These are phyloP conservation scores for Atlantisia rogersi DNA, from an alignment of 2,113 vertebrate genomes.

Conservation along the genomic window DNA sequence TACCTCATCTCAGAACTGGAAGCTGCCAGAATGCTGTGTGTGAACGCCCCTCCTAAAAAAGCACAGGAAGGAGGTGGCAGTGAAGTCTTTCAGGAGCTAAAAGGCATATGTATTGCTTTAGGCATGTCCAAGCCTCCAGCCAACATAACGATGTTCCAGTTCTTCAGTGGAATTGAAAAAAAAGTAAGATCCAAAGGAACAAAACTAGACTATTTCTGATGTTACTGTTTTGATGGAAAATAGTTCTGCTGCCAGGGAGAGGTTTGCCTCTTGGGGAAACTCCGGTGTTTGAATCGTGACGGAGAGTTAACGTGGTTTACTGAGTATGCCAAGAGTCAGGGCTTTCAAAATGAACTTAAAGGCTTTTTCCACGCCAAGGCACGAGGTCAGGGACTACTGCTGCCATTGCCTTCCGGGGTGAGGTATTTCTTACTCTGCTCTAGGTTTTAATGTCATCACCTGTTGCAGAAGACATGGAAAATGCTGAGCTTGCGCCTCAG, in stretches of 20 bases:
- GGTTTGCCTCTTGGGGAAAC: not conserved
- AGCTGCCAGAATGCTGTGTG: slow-evolving; percentile 92
- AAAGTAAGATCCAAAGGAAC: slow-evolving; percentile 83
- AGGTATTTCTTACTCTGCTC: not conserved
- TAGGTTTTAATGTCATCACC: not conserved
- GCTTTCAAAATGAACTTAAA: not conserved
- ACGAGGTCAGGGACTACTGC: not conserved
- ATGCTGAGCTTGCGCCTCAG: not conserved
- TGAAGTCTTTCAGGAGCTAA: slow-evolving; percentile 92
- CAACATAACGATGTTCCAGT: slow-evolving; percentile 99
- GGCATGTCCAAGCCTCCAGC: slow-evolving; percentile 98
- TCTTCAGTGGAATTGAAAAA: slow-evolving; percentile 99
- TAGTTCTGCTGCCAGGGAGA: not conserved
- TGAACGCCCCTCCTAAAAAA: slow-evolving; percentile 88
- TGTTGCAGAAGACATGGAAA: not conserved
- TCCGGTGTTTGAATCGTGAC: not conserved
- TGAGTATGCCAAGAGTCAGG: not conserved
- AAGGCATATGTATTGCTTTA: slow-evolving; percentile 94
- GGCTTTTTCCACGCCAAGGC: slow-evolving; percentile 16
- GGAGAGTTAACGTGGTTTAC: not conserved
- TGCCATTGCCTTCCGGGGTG: not conserved
- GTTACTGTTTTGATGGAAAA: not conserved
- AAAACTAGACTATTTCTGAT: slow-evolving; percentile 2
- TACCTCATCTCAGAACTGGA: slow-evolving; percentile 98
- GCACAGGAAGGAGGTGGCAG: slow-evolving; percentile 86